Evolutionary conservation across 2,888 invertebrate genomes (phyloP), one percentile per base, ranked within the genome.

Genomic region (Brachypalpus laphriformis): DNA sequence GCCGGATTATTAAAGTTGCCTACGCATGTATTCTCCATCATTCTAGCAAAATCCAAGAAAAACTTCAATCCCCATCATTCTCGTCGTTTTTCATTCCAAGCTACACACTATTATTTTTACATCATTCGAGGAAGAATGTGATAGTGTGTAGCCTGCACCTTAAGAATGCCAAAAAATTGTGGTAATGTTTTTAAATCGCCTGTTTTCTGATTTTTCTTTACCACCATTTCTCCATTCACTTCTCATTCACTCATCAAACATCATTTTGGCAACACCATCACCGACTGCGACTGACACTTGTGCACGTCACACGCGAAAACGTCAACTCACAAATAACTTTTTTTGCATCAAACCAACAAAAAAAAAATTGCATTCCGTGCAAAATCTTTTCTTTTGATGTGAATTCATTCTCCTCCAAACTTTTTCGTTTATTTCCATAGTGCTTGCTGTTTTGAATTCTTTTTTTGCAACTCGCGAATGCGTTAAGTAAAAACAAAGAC

Each of bases 361-460:
- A 75, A 49, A 82, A 75, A 82, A 82, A 72, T n/a, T 82, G 77
- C 82, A 82, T 57, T 82, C 28, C 11, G 42, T 47, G 82, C 47
- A 49, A 59, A 72, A 49, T 61, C 66, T 77, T 14, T 45, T 68
- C 47, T 16, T 66, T 56, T 82, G 66, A 72, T 77, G 66, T 72
- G 34, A 51, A 18, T 47, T 51, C 34, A n/a, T 2, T 14, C 7
- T 34, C 3, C 1, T 9, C 1, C 7, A 2, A 16, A 66, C 3
- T 40, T 66, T 71, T 65, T 51, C 18, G 14, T 54, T 74, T 11
- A 47, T 75, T 75, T 57, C 8, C 31, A 66, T 66, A 56, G 47
- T 56, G 45, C 47, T 57, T 75, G 37, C 37, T 20, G 51, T 61
- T 66, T 61, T 37, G 75, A 25, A 42, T 42, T 63, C n/a, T 57